Evolutionary conservation across 2,797 vertebrate species (phyloP), one percentile per base, ranked within the genome.

Genomic region (Morus bassanus): DNA sequence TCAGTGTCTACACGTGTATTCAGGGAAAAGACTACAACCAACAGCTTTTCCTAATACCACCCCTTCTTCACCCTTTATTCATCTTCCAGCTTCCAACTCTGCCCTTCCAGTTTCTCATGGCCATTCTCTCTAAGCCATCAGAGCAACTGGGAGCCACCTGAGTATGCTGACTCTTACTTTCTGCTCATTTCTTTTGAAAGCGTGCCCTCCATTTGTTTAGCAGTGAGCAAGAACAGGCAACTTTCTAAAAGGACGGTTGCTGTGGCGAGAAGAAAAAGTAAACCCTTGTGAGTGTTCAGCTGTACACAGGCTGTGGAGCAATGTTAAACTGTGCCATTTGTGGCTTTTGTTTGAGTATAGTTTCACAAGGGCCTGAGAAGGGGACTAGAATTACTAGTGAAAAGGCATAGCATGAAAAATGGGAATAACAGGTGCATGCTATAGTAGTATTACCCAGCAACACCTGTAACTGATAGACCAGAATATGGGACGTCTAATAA

Each of bases 391-490:
- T 94, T 88, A 88, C 68, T 28, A 63, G 54, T 25, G 83, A 96
- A 92, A 93, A 89, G 25, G 82, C 78, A 79, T 37, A 89, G 89
- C 88, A 82, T 94, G 91, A 94, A 91, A 93, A 96, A 95, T 96
- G 75, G 78, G 65, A 94, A 65, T 73, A 95, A 93, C 95, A 94
- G 89, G 95, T 95, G 89, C 89, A 73, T 33, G 60, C 67, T 91
- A 72, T 4, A 93, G 70, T 13, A 54, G 83, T 59, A 69, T 81
- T 91, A 83, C 54, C 35, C 22, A 2, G 57, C 46, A 87, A 92
- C 93, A 96, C 95, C 89, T 92, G 81, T 78, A 95, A 80, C 68
- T 35, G 86, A 72, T 35, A 79, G 74, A 85, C 37, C n/a, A 69
- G 60, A 83, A 41, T 33, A 72, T 35, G 25, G 10, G 51, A 72